Conservation (phyloP, 2,888 invertebrate species). For the Vannuccia rotundouncinata region DNA sequence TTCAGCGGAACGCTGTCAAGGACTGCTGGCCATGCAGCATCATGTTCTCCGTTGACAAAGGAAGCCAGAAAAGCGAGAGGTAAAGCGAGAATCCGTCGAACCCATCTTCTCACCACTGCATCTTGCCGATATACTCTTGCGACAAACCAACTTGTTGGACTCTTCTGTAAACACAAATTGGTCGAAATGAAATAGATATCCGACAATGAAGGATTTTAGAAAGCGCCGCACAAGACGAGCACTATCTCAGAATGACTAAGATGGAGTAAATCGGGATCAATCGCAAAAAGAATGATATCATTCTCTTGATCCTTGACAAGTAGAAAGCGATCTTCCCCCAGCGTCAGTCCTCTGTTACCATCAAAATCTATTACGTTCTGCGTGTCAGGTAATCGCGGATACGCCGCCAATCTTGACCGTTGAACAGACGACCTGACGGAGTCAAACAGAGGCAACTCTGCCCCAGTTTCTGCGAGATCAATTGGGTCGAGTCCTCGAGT, state of each 20-base stretch:
- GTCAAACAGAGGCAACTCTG: constrained; percentile 8
- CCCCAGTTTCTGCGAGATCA: background rate
- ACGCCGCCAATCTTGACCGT: background rate
- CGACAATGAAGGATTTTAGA: constrained; percentile 4
- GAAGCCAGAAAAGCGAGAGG: constrained; percentile 13
- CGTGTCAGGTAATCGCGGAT: constrained; percentile 4
- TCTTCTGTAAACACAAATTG: constrained; percentile 4
- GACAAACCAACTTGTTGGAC: constrained; percentile 6
- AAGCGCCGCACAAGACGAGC: no score
- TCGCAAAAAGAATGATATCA: background rate
- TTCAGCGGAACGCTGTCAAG: constrained; percentile 5
- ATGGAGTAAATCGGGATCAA: background rate
- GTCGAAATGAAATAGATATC: constrained; percentile 13
- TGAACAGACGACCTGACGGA: constrained; percentile 17
- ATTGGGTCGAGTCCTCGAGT: constrained; percentile 3
- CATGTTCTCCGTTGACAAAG: constrained; percentile 5
- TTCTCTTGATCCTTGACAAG: constrained; percentile 16
- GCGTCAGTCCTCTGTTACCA: constrained; percentile 11
- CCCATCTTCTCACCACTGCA: constrained; percentile 3
- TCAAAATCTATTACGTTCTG: background rate
- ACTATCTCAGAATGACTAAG: background rate
- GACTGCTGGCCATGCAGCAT: background rate
- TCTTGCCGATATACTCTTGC: constrained; percentile 13
- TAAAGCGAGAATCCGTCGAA: background rate
- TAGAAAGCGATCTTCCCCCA: constrained; percentile 5